phyloP scores from a whole-genome alignment of 2,888 invertebrate genomes.

The Epistrophe grossulariae region DNA sequence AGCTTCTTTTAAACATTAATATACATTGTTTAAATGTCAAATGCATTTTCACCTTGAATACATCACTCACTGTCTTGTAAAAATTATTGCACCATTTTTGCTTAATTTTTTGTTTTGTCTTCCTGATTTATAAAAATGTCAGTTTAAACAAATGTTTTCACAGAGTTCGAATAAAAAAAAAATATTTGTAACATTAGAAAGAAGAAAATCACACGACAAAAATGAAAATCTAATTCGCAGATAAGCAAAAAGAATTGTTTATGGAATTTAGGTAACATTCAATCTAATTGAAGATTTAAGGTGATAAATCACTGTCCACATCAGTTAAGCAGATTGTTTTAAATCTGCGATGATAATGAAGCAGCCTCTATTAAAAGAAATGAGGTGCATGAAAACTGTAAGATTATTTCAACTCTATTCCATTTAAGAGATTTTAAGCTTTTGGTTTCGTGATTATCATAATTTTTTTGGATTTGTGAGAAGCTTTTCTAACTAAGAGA shows the following conservation, averaged over 20 bases:
- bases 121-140: slow-evolving; percentile 55
- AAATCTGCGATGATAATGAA: background rate
- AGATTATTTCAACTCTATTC: too few relatives aligned
- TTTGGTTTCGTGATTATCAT: too few relatives aligned
- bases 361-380: background rate
- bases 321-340: background rate
- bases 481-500: too few relatives aligned
- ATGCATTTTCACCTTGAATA: slow-evolving; percentile 49
- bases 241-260: background rate
- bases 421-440: too few relatives aligned
- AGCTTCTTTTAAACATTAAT: background rate
- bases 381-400: background rate
- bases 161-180: background rate
- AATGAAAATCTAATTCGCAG: background rate
- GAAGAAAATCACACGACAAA: slow-evolving; percentile 9
- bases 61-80: slow-evolving; percentile 55
- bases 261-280: background rate
- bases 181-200: background rate
- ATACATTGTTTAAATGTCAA: slow-evolving; percentile 56
- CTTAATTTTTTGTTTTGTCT: slow-evolving; percentile 40
- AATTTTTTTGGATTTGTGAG: too few relatives aligned
- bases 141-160: slow-evolving; percentile 16
- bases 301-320: background rate
- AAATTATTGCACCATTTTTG: slow-evolving; percentile 30
- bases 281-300: background rate